Base-by-base conservation (phyloP, 1,140 invertebrate species). In the Palaemon carinicauda region DNA sequence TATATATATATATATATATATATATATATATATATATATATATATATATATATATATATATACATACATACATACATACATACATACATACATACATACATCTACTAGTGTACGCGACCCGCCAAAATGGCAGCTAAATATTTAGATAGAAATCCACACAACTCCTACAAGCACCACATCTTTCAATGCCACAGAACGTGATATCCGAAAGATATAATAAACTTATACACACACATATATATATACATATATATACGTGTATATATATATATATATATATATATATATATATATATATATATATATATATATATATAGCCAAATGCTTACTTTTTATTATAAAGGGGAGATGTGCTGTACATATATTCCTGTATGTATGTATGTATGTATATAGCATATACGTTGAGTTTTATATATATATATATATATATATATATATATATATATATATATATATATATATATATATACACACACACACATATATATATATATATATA, bases 261-360 rank as follows among this genome's bases (percentile, higher is more conserved):
- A 65, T 65, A 65, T 65, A 65, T 65, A 65, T 65, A 65, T 65
- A 65, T 65, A 65, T 65, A 65, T 65, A 65, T 65, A 65, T 65
- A 65, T 65, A 65, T 65, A 65, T 65, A 65, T 65, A 65, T 65
- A 65, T 65, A 65, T 65, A 19, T 19, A 60, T 12, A 60, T 27
- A 60, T 27, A 60, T 27, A 60, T 27, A 60, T 27, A 60, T 27
- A 60, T 27, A 24, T 71, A 24, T 71, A 24, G n/a, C n/a, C n/a
- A n/a, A n/a, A n/a, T n/a, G n/a, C n/a, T n/a, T n/a, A n/a, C n/a
- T n/a, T n/a, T n/a, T n/a, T n/a, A n/a, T n/a, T n/a, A n/a, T n/a
- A n/a, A n/a, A n/a, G n/a, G n/a, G n/a, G n/a, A n/a, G n/a, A n/a
- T n/a, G n/a, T n/a, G n/a, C n/a, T 71, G 12, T 71, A 24, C 24